Evolutionary conservation across 1,140 invertebrate species (phyloP), one percentile per base, ranked within the genome.

Genomic region (Choristoneura fumiferana): DNA sequence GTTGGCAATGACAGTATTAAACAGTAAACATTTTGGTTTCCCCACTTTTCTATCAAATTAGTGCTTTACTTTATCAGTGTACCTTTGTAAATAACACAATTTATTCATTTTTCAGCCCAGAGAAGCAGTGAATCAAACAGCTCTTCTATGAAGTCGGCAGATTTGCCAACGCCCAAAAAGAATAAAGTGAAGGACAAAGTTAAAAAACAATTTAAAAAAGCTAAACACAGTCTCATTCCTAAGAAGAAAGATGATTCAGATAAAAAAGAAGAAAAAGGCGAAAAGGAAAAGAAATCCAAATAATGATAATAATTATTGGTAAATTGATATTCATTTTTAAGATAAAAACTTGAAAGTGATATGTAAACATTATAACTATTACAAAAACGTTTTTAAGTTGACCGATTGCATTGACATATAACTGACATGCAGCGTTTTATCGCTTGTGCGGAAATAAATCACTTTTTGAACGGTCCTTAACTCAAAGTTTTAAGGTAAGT

Each of bases 101-200:
- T 37, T 45, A 5, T 40, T 38, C 37, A 56, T 29, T 14, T 60
- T 87, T 65, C 80, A 89, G 86, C 86, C 18, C 82, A 87, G 79
- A 81, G 86, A 64, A 80, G 84, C 58, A 86, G 81, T 58, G 84
- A 86, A 34, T 87, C 84, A 4, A 87, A 84, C 45, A 86, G 80
- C 54, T 82, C 84, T 4, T 84, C 86, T 6, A 82, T 87, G 62
- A 84, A 84, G 65, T 89, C 86, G 1, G 64, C 72, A 0, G 84
- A 89, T 54, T 69, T 72, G 1, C 59, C 73, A n/a, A 76, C 77
- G 4, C 75, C 72, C 0, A 89, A 89, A 60, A 89, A 89, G 58
- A 86, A 55, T 38, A 89, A 89, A 73, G 84, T 89, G 9, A 89
- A 89, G 43, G 86, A 89, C 45, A 87, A 87, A 76, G 77, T 89